Percentiles rank a stretch among this genome's conserved stretches.
These are phyloP conservation scores for Pseudomyrmex gracilis DNA, from an alignment of 1,140 invertebrate species.

Conservation along the genomic window DNA sequence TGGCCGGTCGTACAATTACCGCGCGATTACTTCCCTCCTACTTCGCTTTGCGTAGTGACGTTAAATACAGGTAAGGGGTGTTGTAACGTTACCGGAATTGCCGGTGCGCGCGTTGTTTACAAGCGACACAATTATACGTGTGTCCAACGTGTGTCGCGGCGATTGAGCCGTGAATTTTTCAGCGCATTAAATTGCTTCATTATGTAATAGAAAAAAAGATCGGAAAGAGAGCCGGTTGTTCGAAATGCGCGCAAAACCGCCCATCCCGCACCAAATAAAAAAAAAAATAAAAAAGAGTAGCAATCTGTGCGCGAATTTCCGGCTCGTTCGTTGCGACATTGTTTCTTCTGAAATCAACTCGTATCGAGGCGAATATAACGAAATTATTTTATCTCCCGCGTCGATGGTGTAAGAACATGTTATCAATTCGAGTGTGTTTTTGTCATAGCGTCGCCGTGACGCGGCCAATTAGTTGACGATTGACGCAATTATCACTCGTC, in stretches of 20 bases:
- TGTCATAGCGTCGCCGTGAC: not conserved
- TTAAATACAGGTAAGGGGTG: conserved; percentile 58
- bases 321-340: not conserved
- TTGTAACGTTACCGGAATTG: conserved; percentile 57
- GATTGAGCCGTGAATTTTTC: conserved; percentile 23
- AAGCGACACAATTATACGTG: conserved; percentile 32
- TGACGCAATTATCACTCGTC: conserved; percentile 11
- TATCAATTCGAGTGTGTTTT: conserved; percentile 13
- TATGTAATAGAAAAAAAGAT: conserved; percentile 39
- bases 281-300: no score
- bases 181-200: conserved; percentile 43
- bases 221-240: conserved; percentile 7
- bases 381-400: conserved; percentile 16
- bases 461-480: not conserved
- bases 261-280: not conserved
- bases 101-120: conserved; percentile 39
- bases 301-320: not conserved
- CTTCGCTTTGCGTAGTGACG: conserved; percentile 50
- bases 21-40: conserved; percentile 52
- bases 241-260: not conserved
- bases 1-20: conserved; percentile 49
- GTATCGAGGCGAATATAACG: not conserved
- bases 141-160: conserved; percentile 17
- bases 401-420: not conserved
- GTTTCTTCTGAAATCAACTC: conserved; percentile 6